A percentile compares a stretch with the other conserved stretches of the same genome.
These are phyloP conservation scores for Marmota monax DNA, from an alignment of 2,113 vertebrate genomes.

Conservation along the genomic window DNA sequence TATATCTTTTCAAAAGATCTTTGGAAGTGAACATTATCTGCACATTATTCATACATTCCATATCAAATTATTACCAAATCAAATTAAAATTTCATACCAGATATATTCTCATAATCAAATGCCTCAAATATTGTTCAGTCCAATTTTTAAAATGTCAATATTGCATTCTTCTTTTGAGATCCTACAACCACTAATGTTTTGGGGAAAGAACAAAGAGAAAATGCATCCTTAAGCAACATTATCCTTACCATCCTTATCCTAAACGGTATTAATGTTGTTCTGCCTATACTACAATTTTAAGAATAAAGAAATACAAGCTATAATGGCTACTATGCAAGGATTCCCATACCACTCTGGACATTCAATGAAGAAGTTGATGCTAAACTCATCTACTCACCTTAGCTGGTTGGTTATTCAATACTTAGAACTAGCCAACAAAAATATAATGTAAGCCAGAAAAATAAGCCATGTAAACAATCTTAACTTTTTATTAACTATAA, in stretches of 20 bases:
- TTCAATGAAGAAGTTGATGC: background rate
- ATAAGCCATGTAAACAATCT: background rate
- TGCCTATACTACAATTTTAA: slow-evolving; percentile 43
- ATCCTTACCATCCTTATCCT: background rate
- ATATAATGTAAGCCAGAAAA: slow-evolving; percentile 31
- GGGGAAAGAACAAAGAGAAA: slow-evolving; percentile 45
- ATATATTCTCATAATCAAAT: slow-evolving; percentile 55
- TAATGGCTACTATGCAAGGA: background rate
- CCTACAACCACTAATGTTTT: slow-evolving; percentile 29
- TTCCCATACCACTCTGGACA: background rate
- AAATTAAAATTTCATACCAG: slow-evolving; percentile 64
- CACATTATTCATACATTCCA: slow-evolving; percentile 57
- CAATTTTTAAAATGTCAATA: slow-evolving; percentile 31
- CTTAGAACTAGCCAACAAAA: slow-evolving; percentile 43
- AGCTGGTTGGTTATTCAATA: slow-evolving; percentile 10
- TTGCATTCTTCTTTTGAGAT: slow-evolving; percentile 18
- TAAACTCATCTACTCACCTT: background rate
- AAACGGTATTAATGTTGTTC: slow-evolving; percentile 32
- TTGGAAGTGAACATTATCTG: slow-evolving; percentile 67
- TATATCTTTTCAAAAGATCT: slow-evolving; percentile 53
- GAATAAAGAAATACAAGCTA: slow-evolving; percentile 9
- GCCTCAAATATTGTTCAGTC: slow-evolving; percentile 32
- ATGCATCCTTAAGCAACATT: slow-evolving; percentile 15
- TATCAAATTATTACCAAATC: slow-evolving; percentile 61
- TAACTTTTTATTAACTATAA: background rate